These are phyloP conservation scores for Lerema accius DNA, from an alignment of 1,140 invertebrate genomes.

Conservation along the genomic window DNA sequence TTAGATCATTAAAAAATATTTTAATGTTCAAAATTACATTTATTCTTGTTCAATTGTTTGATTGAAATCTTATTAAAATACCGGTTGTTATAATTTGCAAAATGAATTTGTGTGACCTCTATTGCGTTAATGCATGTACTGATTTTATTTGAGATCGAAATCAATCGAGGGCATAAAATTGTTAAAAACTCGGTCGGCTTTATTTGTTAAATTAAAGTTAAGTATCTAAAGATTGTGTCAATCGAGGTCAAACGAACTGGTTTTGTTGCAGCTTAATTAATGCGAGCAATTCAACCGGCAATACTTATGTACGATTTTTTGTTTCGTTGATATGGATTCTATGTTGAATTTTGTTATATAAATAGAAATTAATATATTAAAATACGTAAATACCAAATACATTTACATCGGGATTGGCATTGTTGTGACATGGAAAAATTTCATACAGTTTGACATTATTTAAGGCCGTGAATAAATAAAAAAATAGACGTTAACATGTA, in stretches of 20 bases:
- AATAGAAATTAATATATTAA: too few species aligned
- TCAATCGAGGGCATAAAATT: slow-evolving; percentile 25
- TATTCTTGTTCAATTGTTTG: not conserved
- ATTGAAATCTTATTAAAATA: slow-evolving; percentile 2
- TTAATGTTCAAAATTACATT: not conserved
- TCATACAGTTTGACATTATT: too few species aligned
- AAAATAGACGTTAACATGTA: too few species aligned
- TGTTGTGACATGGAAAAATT: too few species aligned
- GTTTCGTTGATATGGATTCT: not conserved
- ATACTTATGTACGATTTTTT: slow-evolving; percentile 3
- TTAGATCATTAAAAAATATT: too few species aligned
- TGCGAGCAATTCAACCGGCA: slow-evolving; percentile 15
- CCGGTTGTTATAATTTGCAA: not conserved
- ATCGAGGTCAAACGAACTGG: slow-evolving; percentile 25
- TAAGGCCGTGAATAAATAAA: too few species aligned
- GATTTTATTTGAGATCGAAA: slow-evolving; percentile 14
- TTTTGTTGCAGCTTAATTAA: slow-evolving; percentile 25
- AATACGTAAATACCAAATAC: too few species aligned
- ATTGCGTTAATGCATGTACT: slow-evolving; percentile 9
- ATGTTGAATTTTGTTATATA: not conserved
- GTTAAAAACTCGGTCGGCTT: slow-evolving; percentile 28
- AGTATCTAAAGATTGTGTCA: slow-evolving; percentile 31
- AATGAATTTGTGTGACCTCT: slow-evolving; percentile 8
- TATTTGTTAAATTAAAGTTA: slow-evolving; percentile 31
- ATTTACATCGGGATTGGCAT: too few species aligned